phyloP scores from a whole-genome alignment of 1,140 invertebrate species.

The Ptiloglossa arizonensis region DNA sequence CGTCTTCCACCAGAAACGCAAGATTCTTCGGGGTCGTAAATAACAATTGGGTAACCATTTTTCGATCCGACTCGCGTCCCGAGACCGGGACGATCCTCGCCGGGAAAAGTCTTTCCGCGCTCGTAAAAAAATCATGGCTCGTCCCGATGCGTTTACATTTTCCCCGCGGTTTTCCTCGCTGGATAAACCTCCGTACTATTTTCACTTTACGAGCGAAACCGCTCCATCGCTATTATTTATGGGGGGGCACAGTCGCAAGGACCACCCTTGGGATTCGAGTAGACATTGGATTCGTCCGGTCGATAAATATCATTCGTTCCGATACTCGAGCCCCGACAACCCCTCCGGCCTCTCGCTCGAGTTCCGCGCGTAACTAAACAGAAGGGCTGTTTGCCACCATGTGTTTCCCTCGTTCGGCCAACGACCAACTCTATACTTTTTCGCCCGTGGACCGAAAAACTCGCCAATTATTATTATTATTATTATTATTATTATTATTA shows the following conservation, averaged over 20 bases:
- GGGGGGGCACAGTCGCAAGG: conserved; percentile 64
- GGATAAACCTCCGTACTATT: conserved; percentile 64
- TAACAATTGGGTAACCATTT: conserved; percentile 15
- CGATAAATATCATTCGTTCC: conserved; percentile 82
- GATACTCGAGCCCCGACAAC: conserved; percentile 75
- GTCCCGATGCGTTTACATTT: conserved; percentile 33
- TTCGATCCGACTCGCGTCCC: neutral
- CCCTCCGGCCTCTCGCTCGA: conserved; percentile 50
- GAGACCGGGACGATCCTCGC: neutral
- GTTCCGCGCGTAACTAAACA: conserved; percentile 74
- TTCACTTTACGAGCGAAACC: conserved; percentile 72
- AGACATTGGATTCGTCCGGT: conserved; percentile 77
- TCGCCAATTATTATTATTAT: no score
- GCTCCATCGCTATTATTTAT: conserved; percentile 72
- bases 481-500: no score
- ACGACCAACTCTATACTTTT: conserved; percentile 33
- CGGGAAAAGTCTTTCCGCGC: conserved; percentile 10
- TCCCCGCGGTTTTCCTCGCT: conserved; percentile 43
- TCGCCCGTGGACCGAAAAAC: neutral
- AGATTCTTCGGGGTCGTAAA: conserved; percentile 17
- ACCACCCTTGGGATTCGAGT: conserved; percentile 79
- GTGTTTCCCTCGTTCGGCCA: conserved; percentile 59
- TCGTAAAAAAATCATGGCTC: conserved; percentile 41
- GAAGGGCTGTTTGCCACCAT: conserved; percentile 68
- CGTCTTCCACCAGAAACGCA: neutral